Percentiles rank a stretch among this genome's conserved stretches.
Evolutionary conservation across 2,888 invertebrate genomes (phyloP).

Genomic region (Rapana venosa): DNA sequence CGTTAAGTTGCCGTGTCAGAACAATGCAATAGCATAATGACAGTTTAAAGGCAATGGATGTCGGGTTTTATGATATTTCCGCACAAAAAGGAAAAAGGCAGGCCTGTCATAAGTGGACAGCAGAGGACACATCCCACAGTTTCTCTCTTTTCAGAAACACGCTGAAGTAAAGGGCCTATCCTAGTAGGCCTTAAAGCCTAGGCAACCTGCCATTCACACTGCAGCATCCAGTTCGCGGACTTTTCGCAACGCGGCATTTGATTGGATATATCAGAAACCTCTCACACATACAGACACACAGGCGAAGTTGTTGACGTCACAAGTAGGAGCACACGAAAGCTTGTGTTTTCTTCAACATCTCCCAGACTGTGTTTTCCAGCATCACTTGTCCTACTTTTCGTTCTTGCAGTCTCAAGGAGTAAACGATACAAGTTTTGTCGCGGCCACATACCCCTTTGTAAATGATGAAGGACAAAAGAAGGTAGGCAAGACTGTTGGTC

Average conservation of each 20-base stretch:
- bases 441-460: background rate
- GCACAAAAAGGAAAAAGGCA: too few species aligned
- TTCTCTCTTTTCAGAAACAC: too few species aligned
- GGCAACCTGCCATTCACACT: too few species aligned
- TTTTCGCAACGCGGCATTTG: conserved; percentile 17
- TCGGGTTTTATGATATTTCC: too few species aligned
- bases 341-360: conserved; percentile 8
- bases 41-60: too few species aligned
- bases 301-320: conserved; percentile 15
- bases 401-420: background rate
- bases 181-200: too few species aligned
- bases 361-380: background rate
- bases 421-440: background rate
- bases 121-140: too few species aligned
- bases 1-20: too few species aligned
- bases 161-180: too few species aligned
- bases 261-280: conserved; percentile 32
- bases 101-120: too few species aligned
- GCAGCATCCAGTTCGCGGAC: background rate
- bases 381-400: conserved; percentile 20
- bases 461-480: conserved; percentile 13
- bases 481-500: background rate
- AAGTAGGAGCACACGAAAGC: conserved; percentile 5
- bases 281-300: background rate
- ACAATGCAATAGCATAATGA: too few species aligned